phyloP scores from a whole-genome alignment of 2,888 invertebrate species.

The Amphipoea lucens region DNA sequence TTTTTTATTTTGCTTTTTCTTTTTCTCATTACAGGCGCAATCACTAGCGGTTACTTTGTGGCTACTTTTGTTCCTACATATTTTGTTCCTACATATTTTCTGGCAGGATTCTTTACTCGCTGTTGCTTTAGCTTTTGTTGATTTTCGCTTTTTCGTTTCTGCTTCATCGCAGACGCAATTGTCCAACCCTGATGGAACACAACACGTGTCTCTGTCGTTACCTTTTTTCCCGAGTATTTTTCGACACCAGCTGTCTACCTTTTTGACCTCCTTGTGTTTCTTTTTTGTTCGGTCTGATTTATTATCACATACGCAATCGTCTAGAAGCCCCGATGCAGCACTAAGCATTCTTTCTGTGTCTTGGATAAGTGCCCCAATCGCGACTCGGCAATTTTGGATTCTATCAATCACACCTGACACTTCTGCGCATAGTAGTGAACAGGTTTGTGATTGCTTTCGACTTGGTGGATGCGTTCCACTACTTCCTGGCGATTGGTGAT shows the following conservation, averaged over 20 bases:
- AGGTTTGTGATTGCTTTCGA: not conserved
- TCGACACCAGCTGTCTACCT: not conserved
- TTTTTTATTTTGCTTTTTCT: not conserved
- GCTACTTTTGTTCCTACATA: not conserved
- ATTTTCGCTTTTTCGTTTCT: not conserved
- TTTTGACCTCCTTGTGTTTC: not conserved
- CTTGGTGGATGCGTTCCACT: not conserved
- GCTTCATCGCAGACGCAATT: not conserved
- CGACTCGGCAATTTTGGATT: conserved; percentile 7
- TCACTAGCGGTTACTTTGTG: not conserved
- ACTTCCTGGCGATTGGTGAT: conserved; percentile 4
- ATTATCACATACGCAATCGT: not conserved
- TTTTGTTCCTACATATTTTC: not conserved
- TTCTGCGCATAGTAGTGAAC: conserved; percentile 14
- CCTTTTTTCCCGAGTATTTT: too few species aligned
- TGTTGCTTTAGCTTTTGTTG: not conserved
- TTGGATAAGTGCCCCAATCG: conserved; percentile 15
- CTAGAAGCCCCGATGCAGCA: conserved; percentile 13
- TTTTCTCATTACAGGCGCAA: not conserved
- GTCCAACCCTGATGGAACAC: not conserved
- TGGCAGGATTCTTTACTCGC: not conserved
- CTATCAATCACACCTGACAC: conserved; percentile 17
- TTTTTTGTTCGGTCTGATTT: conserved; percentile 2
- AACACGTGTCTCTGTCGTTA: not conserved
- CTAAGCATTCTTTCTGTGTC: conserved; percentile 11